Conservation (phyloP, 2,888 invertebrate genomes). For the Aporophyla lueneburgensis region DNA sequence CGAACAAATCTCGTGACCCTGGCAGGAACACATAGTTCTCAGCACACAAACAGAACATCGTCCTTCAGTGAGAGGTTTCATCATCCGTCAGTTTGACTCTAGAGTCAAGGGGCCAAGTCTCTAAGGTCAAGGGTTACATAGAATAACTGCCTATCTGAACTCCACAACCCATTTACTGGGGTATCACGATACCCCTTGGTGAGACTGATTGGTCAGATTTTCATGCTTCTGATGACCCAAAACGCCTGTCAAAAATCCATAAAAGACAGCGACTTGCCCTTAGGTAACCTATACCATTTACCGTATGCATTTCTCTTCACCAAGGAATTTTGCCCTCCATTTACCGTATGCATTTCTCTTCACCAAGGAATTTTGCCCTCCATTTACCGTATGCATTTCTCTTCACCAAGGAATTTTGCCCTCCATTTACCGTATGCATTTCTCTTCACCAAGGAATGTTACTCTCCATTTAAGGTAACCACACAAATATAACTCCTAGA, state of each 20-base stretch:
- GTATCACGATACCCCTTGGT: no score
- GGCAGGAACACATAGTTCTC: not conserved
- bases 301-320: not conserved
- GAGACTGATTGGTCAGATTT: no score
- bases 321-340: not conserved
- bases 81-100: not conserved
- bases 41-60: not conserved
- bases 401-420: not conserved
- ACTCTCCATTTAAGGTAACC: conserved; percentile 19
- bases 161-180: no score
- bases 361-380: not conserved
- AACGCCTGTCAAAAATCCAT: no score
- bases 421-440: not conserved
- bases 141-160: no score
- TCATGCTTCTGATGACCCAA: no score
- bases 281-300: not conserved
- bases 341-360: not conserved
- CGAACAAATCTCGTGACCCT: no score
- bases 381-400: conserved; percentile 5
- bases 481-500: not conserved
- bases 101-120: no score
- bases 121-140: no score
- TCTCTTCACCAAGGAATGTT: not conserved
- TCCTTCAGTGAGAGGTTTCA: no score
- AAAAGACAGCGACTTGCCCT: no score